A percentile compares a stretch with the other conserved stretches of the same genome.
phyloP scores from a whole-genome alignment of 2,888 invertebrate species.

The Creontiades dilutus region DNA sequence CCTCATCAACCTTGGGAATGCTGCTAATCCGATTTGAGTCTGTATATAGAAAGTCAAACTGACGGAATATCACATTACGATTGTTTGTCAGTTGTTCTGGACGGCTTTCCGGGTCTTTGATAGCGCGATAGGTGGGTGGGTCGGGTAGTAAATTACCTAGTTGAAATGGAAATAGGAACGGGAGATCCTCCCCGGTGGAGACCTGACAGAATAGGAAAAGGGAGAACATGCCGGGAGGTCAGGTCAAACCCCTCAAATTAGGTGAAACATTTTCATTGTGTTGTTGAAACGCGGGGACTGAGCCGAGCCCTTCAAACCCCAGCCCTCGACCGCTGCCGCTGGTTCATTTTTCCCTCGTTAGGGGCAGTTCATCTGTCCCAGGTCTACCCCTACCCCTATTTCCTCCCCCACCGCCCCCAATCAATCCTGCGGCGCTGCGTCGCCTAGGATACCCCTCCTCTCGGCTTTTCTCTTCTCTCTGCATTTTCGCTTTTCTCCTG shows the following conservation, averaged over 20 bases:
- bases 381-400: background rate
- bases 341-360: conserved; percentile 36
- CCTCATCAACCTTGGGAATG: too few species aligned
- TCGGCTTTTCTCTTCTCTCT: background rate
- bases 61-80: too few species aligned
- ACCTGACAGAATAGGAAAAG: background rate
- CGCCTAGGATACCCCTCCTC: conserved; percentile 32
- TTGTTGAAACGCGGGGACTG: conserved; percentile 9
- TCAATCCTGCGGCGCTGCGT: background rate
- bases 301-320: background rate
- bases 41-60: too few species aligned
- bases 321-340: background rate
- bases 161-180: background rate
- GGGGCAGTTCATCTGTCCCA: conserved; percentile 25
- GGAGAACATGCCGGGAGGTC: background rate
- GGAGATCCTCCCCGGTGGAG: background rate
- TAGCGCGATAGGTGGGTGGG: too few species aligned
- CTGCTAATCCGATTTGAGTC: too few species aligned
- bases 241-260: conserved; percentile 29
- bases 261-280: conserved; percentile 22
- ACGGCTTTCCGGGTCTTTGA: too few species aligned
- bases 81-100: too few species aligned
- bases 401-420: background rate
- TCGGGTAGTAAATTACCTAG: background rate
- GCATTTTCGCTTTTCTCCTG: background rate